phyloP scores from a whole-genome alignment of 2,888 invertebrate genomes.

The Formica aserva region DNA sequence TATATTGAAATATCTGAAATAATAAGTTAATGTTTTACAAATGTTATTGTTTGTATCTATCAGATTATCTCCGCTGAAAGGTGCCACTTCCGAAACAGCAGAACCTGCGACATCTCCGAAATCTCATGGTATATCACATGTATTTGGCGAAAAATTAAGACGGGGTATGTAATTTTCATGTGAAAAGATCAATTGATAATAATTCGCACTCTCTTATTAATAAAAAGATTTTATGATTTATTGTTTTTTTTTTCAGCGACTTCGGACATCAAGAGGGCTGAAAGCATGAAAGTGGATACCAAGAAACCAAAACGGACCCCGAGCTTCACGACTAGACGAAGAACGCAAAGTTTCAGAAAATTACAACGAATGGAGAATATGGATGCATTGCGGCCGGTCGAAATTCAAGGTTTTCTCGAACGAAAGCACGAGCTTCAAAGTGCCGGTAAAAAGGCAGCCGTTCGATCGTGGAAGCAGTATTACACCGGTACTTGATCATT shows the following conservation, averaged over 20 bases:
- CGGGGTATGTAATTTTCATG: slow-evolving; percentile 84
- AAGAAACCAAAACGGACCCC: slow-evolving; percentile 96
- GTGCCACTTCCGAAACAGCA: slow-evolving; percentile 65
- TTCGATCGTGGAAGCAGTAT: slow-evolving; percentile 97
- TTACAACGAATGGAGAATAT: slow-evolving; percentile 88
- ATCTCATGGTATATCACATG: slow-evolving; percentile 88
- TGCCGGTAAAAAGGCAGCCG: slow-evolving; percentile 97
- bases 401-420: slow-evolving; percentile 96
- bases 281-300: slow-evolving; percentile 94
- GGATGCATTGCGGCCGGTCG: slow-evolving; percentile 93
- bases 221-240: not conserved
- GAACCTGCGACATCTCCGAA: slow-evolving; percentile 85
- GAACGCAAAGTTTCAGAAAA: slow-evolving; percentile 94
- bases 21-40: slow-evolving; percentile 16
- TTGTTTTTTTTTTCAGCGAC: slow-evolving; percentile 71
- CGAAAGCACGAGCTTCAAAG: slow-evolving; percentile 97
- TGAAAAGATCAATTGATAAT: slow-evolving; percentile 18
- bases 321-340: slow-evolving; percentile 96
- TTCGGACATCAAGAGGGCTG: slow-evolving; percentile 91
- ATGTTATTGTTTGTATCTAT: not conserved
- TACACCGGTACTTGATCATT: slow-evolving; percentile 88
- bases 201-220: not conserved
- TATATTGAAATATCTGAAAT: not conserved
- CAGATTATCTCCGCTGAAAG: slow-evolving; percentile 77
- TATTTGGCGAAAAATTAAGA: slow-evolving; percentile 89